A percentile compares a stretch with the other conserved stretches of the same genome.
phyloP scores from a whole-genome alignment of 2,888 invertebrate species.

The Belgica antarctica region DNA sequence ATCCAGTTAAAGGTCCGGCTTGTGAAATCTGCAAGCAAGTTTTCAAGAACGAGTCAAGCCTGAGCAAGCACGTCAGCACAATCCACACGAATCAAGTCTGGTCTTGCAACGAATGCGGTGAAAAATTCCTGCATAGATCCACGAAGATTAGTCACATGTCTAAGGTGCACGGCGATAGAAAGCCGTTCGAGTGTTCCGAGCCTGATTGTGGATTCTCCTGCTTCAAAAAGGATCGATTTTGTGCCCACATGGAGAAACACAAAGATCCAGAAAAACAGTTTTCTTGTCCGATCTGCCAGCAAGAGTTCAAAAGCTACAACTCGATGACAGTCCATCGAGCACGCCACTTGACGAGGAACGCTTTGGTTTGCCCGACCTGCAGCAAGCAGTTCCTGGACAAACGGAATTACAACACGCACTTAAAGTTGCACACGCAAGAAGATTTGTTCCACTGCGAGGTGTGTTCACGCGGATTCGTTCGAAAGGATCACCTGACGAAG shows the following conservation, averaged over 20 bases:
- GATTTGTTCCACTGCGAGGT: slow-evolving; percentile 5
- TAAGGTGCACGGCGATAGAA: neutral
- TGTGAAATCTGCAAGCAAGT: neutral
- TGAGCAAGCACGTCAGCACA: neutral
- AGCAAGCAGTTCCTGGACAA: slow-evolving; percentile 23
- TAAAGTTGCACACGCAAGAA: slow-evolving; percentile 10
- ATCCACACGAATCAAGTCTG: neutral
- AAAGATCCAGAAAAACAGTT: slow-evolving; percentile 21
- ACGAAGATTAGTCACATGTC: slow-evolving; percentile 26
- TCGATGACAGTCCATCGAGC: slow-evolving; percentile 34
- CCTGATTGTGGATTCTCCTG: neutral
- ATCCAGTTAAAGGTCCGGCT: too few species aligned
- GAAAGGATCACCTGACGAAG: slow-evolving; percentile 23
- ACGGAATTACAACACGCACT: slow-evolving; percentile 15
- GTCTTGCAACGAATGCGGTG: slow-evolving; percentile 14
- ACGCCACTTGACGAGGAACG: neutral
- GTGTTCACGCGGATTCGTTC: slow-evolving; percentile 20
- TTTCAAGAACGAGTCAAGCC: neutral
- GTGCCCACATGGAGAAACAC: slow-evolving; percentile 30
- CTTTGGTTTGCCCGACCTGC: slow-evolving; percentile 17
- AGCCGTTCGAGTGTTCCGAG: slow-evolving; percentile 2
- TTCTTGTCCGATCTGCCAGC: slow-evolving; percentile 22
- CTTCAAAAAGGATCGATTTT: slow-evolving; percentile 20
- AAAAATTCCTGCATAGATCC: slow-evolving; percentile 18
- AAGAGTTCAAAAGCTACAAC: slow-evolving; percentile 28